Base-by-base conservation (phyloP, 2,888 invertebrate species). In the Julus scanicus region DNA sequence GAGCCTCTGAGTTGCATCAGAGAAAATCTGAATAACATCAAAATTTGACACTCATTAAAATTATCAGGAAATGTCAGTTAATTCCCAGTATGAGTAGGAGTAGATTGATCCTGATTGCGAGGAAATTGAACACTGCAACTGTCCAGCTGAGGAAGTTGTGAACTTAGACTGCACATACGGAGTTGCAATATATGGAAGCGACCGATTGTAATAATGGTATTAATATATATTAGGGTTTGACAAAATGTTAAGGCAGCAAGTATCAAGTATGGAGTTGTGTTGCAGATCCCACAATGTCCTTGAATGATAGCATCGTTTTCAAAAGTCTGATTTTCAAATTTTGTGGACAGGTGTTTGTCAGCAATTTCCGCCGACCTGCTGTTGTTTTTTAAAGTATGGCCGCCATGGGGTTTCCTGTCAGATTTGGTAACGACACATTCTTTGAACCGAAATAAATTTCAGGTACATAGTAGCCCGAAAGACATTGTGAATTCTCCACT, bases 21-120 rank as follows among this genome's bases (percentile, higher is more conserved):
- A 57, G n/a, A n/a, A 57, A 57, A 57, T 57, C 57, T 57, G 57
- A 57, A 57, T 57, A 57, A n/a, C 57, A 17, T 57, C 57, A 57
- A 2, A 17, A 4, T 3, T 53, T 53, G 57, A n/a, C 44, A 8
- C 44, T 44, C 8, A 44, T 44, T 44, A 44, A 44, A 5, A 44
- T 57, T 57, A 57, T 57, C 57, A 5, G 15, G 17, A 57, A 57
- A 57, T 44, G 44, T 44, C 44, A 44, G 44, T 44, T n/a, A n/a
- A n/a, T n/a, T n/a, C 13, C 17, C n/a, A 29, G n/a, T 57, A n/a
- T 57, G 2, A 1, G 17, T 2, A 57, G 57, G 57, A 17, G 3
- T 57, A n/a, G 17, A 57, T 17, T 15, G n/a, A 57, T 17, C 17
- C 15, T 17, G 57, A 17, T n/a, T 4, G 1, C 17, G 3, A 3